These are phyloP conservation scores for Teleopsis dalmanni DNA, from an alignment of 1,140 invertebrate genomes.

Conservation along the genomic window DNA sequence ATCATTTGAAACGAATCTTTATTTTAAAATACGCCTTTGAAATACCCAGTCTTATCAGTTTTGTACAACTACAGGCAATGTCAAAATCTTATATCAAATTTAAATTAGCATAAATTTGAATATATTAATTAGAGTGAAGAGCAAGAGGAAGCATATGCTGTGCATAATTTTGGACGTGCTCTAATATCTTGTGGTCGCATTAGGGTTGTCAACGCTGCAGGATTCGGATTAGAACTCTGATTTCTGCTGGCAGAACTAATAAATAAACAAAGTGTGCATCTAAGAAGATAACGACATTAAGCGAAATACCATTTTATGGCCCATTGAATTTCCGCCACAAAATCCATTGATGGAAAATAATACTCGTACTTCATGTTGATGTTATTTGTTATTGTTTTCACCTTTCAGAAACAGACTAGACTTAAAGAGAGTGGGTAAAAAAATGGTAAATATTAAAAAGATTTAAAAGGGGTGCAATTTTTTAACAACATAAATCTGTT, in stretches of 20 bases:
- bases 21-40: no score
- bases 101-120: slow-evolving; percentile 13
- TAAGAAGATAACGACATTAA: slow-evolving; percentile 10
- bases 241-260: no score
- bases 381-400: slow-evolving; percentile 13
- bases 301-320: slow-evolving; percentile 17
- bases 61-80: no score
- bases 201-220: slow-evolving; percentile 5
- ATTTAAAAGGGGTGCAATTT: no score
- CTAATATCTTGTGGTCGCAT: slow-evolving; percentile 7
- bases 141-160: slow-evolving; percentile 3
- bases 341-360: slow-evolving; percentile 7
- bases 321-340: slow-evolving; percentile 20
- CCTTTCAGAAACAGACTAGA: slow-evolving; percentile 12
- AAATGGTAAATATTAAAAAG: no score
- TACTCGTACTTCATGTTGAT: no score
- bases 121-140: slow-evolving; percentile 1
- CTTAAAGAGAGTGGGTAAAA: no score
- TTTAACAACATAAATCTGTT: no score
- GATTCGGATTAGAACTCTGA: no score
- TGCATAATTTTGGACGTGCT: slow-evolving; percentile 4
- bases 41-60: no score
- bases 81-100: slow-evolving; percentile 8
- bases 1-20: no score
- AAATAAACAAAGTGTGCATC: slow-evolving; percentile 11